Conservation (phyloP, 2,113 vertebrate species). For the Archilochus colubris region DNA sequence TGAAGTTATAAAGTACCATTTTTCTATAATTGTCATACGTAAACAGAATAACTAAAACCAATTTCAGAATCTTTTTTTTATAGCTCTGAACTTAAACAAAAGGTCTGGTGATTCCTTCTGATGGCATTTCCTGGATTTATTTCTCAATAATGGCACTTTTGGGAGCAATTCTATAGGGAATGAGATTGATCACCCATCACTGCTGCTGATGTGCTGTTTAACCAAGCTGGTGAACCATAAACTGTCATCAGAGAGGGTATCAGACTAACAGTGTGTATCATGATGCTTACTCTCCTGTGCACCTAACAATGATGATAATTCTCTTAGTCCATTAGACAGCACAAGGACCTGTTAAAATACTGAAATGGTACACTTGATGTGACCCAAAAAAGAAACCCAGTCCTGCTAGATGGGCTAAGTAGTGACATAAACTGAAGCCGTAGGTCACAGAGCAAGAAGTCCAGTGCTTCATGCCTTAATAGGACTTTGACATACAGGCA, state of each 20-base stretch:
- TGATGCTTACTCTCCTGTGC: slow-evolving; percentile 44
- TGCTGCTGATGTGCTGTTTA: slow-evolving; percentile 78
- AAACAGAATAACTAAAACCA: not conserved
- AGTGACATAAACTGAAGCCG: not conserved
- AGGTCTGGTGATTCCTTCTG: slow-evolving; percentile 50
- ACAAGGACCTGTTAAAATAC: slow-evolving; percentile 50
- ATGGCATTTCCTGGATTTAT: slow-evolving; percentile 70
- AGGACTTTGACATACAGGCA: not conserved
- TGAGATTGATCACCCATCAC: slow-evolving; percentile 80
- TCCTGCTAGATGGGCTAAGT: not conserved
- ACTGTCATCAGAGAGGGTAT: slow-evolving; percentile 75
- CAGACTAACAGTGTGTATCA: slow-evolving; percentile 75
- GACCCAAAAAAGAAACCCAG: slow-evolving; percentile 15
- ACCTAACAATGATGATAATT: slow-evolving; percentile 66
- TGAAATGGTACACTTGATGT: not conserved
- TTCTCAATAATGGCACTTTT: slow-evolving; percentile 72
- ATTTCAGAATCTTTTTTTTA: not conserved
- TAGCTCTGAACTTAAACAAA: slow-evolving; percentile 10
- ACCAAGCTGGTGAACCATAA: slow-evolving; percentile 77
- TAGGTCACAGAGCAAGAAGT: not conserved
- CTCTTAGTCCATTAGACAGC: slow-evolving; percentile 68
- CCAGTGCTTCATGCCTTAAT: not conserved
- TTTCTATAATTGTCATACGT: not conserved
- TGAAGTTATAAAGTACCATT: not conserved
- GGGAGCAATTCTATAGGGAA: slow-evolving; percentile 75